These are phyloP conservation scores for Brenthis daphne DNA, from an alignment of 2,888 invertebrate species.

Conservation along the genomic window DNA sequence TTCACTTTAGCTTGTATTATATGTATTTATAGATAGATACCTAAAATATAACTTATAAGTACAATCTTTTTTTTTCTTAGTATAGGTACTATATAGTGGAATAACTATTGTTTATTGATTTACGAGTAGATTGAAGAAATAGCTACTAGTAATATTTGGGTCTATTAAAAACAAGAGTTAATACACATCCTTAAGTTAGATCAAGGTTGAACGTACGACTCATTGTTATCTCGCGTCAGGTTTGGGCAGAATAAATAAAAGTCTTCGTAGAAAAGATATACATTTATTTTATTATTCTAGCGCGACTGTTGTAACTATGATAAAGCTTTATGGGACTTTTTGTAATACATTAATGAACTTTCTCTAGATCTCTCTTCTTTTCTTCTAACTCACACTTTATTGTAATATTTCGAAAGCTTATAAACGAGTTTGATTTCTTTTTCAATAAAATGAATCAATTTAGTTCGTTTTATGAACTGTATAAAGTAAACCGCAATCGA, in stretches of 20 bases:
- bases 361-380: conserved; percentile 46
- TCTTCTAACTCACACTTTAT: not conserved
- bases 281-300: conserved; percentile 77
- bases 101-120: too few relatives aligned
- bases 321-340: conserved; percentile 76
- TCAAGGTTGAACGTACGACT: conserved; percentile 69
- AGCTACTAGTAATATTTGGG: too few relatives aligned
- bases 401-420: not conserved
- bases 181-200: conserved; percentile 46
- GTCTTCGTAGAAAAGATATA: conserved; percentile 75
- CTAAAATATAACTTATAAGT: too few relatives aligned
- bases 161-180: not conserved
- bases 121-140: too few relatives aligned
- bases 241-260: conserved; percentile 77
- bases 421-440: too few relatives aligned
- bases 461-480: not conserved
- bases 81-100: too few relatives aligned
- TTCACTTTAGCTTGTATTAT: too few relatives aligned
- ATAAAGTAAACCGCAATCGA: conserved; percentile 3
- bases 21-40: too few relatives aligned
- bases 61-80: too few relatives aligned
- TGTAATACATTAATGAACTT: conserved; percentile 69
- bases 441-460: too few relatives aligned
- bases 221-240: conserved; percentile 76
- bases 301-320: conserved; percentile 65